Evolutionary conservation across 2,797 vertebrate genomes (phyloP).

Genomic region (Hyperoplus immaculatus): DNA sequence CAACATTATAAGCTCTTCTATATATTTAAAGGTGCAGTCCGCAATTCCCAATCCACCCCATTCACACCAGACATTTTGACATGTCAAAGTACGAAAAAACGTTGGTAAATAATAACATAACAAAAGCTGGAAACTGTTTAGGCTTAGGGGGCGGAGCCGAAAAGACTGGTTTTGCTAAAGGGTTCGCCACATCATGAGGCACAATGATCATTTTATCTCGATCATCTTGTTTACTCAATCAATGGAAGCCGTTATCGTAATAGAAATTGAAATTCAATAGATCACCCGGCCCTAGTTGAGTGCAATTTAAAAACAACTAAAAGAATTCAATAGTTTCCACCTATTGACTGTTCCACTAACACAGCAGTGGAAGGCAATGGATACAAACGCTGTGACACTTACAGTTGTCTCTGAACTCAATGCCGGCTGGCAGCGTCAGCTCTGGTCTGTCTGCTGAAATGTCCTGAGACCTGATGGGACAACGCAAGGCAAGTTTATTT

Average conservation of each 20-base stretch:
- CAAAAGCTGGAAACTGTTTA: too few relatives aligned
- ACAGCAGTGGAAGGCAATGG: slow-evolving; percentile 4
- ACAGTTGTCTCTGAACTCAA: slow-evolving; percentile 98
- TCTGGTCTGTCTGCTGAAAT: slow-evolving; percentile 86
- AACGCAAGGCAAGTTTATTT: slow-evolving; percentile 4
- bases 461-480: slow-evolving; percentile 90
- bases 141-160: too few relatives aligned
- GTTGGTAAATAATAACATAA: too few relatives aligned
- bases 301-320: not conserved
- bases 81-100: too few relatives aligned
- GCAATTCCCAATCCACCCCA: too few relatives aligned
- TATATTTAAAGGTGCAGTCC: not conserved
- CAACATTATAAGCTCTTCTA: not conserved
- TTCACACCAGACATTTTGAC: too few relatives aligned
- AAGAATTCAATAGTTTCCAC: slow-evolving; percentile 70
- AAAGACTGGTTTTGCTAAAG: too few relatives aligned
- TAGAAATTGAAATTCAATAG: not conserved
- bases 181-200: too few relatives aligned
- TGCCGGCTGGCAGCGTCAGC: slow-evolving; percentile 92
- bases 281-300: slow-evolving; percentile 3
- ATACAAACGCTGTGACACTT: slow-evolving; percentile 75
- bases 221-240: too few relatives aligned
- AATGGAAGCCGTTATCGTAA: too few relatives aligned
- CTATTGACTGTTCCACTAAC: slow-evolving; percentile 42
- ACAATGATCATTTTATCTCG: too few relatives aligned